Evolutionary conservation across 2,797 vertebrate genomes (phyloP), one percentile per base, ranked within the genome.

Genomic region (Rhynchonycteris naso): DNA sequence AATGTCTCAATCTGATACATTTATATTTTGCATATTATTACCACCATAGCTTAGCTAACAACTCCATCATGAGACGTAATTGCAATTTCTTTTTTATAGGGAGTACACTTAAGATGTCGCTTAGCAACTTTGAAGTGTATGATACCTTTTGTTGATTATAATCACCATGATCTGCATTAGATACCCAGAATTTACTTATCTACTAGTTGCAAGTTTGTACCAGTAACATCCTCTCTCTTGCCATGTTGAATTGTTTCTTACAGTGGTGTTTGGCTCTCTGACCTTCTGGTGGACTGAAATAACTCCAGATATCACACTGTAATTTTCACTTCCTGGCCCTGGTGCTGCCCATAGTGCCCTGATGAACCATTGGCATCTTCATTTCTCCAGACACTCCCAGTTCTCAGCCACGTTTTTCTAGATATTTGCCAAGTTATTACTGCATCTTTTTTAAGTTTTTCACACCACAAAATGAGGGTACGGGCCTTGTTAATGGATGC

Each of bases 281-380:
- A 33, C 28, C 24, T 71, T 18, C 52, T 14, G 11, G 43, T 47
- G 22, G n/a, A n/a, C 38, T 18, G 28, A 38, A 52, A 9, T 2
- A 11, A 22, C 75, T 59, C 33, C 28, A 24, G 1, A 56, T 2
- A 14, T 33, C 26, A 71, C 24, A 18, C 71, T 47, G 4, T 24
- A 15, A 19, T 47, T 90, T 71, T 59, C n/a, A 15, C 22, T 65
- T 12, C 1, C 10, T 22, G 38, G 14, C 13, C 12, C 38, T 3
- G 0, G 8, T 24, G 26, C 33, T 22, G 35, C n/a, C 82, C 19
- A 0, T 5, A 5, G 15, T 30, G 1, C 30, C 3, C 0, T 35
- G 33, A 0, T 13, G n/a, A 65, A 58, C n/a, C 47, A 6, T 24
- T 3, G n/a, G 30, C 33, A 2, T 35, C 90, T 78, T 52, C 33